Percentiles rank a stretch among this genome's conserved stretches.
Conservation (phyloP, 2,888 invertebrate species). For the Aspidiotus rigidus region DNA sequence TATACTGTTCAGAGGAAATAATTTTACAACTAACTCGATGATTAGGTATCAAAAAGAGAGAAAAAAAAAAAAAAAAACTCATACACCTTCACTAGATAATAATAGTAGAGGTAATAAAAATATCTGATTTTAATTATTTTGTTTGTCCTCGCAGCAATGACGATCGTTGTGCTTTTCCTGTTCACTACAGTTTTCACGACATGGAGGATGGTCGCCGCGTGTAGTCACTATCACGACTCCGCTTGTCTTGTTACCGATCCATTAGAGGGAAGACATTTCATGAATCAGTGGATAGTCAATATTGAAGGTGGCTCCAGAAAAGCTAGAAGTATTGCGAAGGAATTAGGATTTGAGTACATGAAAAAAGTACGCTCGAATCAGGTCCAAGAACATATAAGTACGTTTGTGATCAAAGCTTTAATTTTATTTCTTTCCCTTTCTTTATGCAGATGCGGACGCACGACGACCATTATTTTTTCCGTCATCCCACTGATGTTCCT, state of each 20-base stretch:
- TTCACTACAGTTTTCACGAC: not conserved
- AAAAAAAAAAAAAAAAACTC: too few relatives aligned
- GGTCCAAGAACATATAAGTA: not conserved
- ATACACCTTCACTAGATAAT: too few relatives aligned
- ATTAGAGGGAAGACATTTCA: constrained; percentile 8
- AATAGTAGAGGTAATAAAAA: too few relatives aligned
- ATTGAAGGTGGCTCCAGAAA: constrained; percentile 11
- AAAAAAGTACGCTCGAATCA: constrained; percentile 5
- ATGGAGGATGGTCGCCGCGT: not conserved
- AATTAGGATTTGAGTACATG: constrained; percentile 11
- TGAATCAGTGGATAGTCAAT: constrained; percentile 11
- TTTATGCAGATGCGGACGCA: not conserved
- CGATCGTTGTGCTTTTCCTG: not conserved
- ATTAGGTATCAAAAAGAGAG: too few relatives aligned
- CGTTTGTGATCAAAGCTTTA: not conserved
- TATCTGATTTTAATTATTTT: too few relatives aligned
- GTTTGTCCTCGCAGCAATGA: not conserved
- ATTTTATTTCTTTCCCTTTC: not conserved
- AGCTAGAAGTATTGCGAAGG: constrained; percentile 12
- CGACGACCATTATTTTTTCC: constrained; percentile 14
- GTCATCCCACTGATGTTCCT: constrained; percentile 13
- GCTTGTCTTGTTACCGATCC: constrained; percentile 3
- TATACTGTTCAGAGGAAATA: too few relatives aligned
- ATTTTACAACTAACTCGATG: too few relatives aligned
- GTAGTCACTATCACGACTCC: constrained; percentile 3